Conservation (phyloP, 2,797 vertebrate genomes). For the Schizopygopsis malacanthus region DNA sequence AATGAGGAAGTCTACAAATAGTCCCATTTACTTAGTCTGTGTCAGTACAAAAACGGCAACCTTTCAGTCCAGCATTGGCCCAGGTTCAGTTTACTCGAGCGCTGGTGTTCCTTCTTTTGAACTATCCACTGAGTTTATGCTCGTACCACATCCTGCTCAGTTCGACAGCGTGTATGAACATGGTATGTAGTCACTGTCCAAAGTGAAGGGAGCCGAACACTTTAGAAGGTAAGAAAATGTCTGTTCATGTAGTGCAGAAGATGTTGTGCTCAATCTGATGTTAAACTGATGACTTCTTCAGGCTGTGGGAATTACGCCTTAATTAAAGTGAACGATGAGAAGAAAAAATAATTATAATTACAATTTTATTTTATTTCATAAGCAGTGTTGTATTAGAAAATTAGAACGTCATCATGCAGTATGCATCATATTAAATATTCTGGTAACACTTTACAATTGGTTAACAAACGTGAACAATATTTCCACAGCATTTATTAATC, state of each 20-base stretch:
- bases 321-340: neutral
- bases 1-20: conserved; percentile 79
- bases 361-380: neutral
- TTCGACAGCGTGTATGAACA: conserved; percentile 55
- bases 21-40: conserved; percentile 56
- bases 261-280: neutral
- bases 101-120: conserved; percentile 48
- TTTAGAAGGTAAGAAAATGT: conserved; percentile 51
- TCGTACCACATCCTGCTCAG: conserved; percentile 66
- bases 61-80: neutral
- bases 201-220: conserved; percentile 42
- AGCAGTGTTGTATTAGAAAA: neutral
- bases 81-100: conserved; percentile 19
- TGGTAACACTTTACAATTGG: too few relatives aligned
- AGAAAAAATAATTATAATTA: too few relatives aligned
- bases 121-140: conserved; percentile 57
- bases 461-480: too few relatives aligned
- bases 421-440: neutral
- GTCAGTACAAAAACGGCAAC: neutral
- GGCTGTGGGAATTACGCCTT: neutral
- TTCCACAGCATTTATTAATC: too few relatives aligned
- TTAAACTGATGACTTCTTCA: neutral
- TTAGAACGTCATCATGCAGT: neutral
- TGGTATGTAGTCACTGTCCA: conserved; percentile 54
- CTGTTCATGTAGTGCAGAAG: neutral